Base-by-base conservation (phyloP, 2,797 vertebrate genomes). In the Sebastes flavidus region DNA sequence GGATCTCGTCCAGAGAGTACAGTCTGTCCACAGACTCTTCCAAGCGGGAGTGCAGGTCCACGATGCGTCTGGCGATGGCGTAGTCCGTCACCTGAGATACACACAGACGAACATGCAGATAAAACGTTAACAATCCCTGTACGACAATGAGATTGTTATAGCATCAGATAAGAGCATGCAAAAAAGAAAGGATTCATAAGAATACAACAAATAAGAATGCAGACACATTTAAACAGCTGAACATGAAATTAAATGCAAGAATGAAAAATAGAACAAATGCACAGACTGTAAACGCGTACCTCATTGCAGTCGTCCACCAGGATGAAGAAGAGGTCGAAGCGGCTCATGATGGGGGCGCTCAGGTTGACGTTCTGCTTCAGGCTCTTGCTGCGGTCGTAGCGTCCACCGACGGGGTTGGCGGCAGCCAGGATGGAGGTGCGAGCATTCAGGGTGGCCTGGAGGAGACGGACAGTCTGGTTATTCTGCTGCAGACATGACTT, bases 321-420 rank as follows among this genome's bases (percentile, higher is more conserved):
- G 92, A 99, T 98, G 94, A 99, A 99, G 95, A 99, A 99, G 80
- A 99, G 98, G 95, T 99, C 99, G 55, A 99, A 99, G 81, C 99
- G 96, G 69, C 98, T 99, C 98, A 99, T 99, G 92, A 99, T 99
- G 71, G 99, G 99, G n/a, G 99, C 98, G 0, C 95, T 95, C 82
- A 99, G 93, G 92, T 98, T 99, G 81, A 99, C 95, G 59, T 99
- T 99, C 92, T 99, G 98, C 90, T 99, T 99, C 91, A 99, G 94
- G 1, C 98, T 99, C 92, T 99, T 99, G 80, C 98, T 96, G 88
- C 99, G 96, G 90, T 99, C 98, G 60, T 99, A 99, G 76, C 97
- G 97, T 3, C 99, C 99, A 0, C 95, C 87, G 10, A 99, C 93
- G 0, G 99, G 99, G 87, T 99, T 99, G 66, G 99, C 98, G n/a